phyloP scores from a whole-genome alignment of 2,797 vertebrate genomes.

The Diplodus puntazzo region DNA sequence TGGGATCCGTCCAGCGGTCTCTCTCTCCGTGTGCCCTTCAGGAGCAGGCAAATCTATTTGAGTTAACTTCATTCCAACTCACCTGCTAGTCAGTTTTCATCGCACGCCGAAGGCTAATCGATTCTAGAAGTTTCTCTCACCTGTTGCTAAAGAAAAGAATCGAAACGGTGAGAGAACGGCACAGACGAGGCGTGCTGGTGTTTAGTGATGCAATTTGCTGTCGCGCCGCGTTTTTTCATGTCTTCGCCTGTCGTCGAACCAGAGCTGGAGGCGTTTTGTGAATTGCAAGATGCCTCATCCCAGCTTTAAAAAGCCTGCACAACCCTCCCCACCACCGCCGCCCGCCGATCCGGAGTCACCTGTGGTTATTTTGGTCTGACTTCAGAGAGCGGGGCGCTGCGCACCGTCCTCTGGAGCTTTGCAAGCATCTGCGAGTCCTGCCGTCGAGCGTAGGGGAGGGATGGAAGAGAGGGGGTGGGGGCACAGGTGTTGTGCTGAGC shows the following conservation, averaged over 20 bases:
- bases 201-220: slow-evolving; percentile 51
- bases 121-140: slow-evolving; percentile 56
- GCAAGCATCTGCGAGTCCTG: slow-evolving; percentile 70
- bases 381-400: slow-evolving; percentile 67
- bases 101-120: slow-evolving; percentile 51
- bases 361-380: slow-evolving; percentile 75
- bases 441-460: slow-evolving; percentile 29
- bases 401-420: slow-evolving; percentile 69
- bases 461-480: background rate
- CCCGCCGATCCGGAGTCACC: slow-evolving; percentile 59
- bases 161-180: background rate
- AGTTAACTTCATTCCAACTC: slow-evolving; percentile 62
- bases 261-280: slow-evolving; percentile 54
- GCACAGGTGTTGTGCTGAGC: slow-evolving; percentile 71
- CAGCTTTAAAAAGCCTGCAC: slow-evolving; percentile 47
- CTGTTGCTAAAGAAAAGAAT: slow-evolving; percentile 54
- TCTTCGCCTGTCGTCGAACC: slow-evolving; percentile 39
- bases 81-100: slow-evolving; percentile 70
- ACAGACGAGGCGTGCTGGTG: background rate
- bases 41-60: slow-evolving; percentile 61
- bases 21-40: slow-evolving; percentile 41
- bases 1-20: slow-evolving; percentile 39
- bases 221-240: slow-evolving; percentile 49
- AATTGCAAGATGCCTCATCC: slow-evolving; percentile 59
- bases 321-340: background rate